A percentile compares a stretch with the other conserved stretches of the same genome.
Evolutionary conservation across 2,113 vertebrate species (phyloP).

Genomic region (Cavia porcellus): DNA sequence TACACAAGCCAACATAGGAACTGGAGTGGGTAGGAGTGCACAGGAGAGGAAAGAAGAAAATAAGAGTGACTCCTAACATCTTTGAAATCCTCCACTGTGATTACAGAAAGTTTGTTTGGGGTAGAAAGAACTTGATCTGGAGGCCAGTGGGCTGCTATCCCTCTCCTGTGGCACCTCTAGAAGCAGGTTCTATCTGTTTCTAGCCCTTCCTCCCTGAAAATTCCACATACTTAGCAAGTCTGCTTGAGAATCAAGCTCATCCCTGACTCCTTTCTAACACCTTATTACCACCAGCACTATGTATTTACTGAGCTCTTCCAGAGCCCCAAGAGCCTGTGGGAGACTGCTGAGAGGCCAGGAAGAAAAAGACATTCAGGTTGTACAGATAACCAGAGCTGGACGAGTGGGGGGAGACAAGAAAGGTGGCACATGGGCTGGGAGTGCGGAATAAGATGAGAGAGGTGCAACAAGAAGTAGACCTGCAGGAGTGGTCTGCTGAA

Average conservation of each 20-base stretch:
- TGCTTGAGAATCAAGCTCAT: neutral
- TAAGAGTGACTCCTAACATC: neutral
- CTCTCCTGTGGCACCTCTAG: neutral
- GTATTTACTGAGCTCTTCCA: neutral
- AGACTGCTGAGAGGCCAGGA: neutral
- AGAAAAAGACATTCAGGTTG: neutral
- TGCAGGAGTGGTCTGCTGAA: neutral
- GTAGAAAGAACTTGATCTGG: neutral
- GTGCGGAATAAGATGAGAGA: neutral
- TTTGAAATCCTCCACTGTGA: neutral
- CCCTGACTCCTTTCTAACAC: neutral
- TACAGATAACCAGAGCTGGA: neutral
- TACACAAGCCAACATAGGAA: neutral
- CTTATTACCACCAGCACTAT: neutral
- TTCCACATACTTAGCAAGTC: neutral
- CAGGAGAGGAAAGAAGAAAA: neutral
- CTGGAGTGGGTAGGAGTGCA: neutral
- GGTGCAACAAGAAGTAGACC: neutral
- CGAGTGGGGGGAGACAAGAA: neutral
- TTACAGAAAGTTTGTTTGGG: neutral
- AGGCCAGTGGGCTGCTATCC: neutral
- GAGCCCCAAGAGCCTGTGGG: neutral
- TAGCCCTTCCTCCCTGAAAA: neutral
- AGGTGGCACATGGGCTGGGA: neutral
- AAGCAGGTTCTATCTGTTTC: neutral